Conservation (phyloP, 2,797 vertebrate species). For the Microctenopoma steveboyesi region DNA sequence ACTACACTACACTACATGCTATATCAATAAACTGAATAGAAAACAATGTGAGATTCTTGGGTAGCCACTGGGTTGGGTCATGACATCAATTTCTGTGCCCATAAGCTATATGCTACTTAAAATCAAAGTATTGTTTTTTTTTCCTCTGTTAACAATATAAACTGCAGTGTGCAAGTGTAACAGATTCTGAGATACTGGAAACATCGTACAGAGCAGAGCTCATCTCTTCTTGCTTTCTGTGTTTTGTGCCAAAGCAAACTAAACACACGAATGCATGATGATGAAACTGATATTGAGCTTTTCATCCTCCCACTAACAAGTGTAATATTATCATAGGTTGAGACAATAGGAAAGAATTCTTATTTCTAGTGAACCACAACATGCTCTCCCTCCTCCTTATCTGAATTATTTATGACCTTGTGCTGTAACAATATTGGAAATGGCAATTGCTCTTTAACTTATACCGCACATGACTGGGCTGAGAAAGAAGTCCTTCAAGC, state of each 20-base stretch:
- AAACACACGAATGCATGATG: not conserved
- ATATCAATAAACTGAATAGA: too few relatives aligned
- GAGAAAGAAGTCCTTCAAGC: conserved; percentile 45
- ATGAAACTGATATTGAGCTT: conserved; percentile 28
- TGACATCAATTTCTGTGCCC: not conserved
- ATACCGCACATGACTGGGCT: conserved; percentile 50
- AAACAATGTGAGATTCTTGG: not conserved
- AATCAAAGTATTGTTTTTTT: not conserved
- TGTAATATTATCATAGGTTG: not conserved
- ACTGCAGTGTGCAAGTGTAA: not conserved
- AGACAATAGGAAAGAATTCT: conserved; percentile 41
- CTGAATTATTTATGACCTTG: conserved; percentile 77
- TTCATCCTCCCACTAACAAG: conserved; percentile 18
- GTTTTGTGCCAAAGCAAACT: conserved; percentile 6
- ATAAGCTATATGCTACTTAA: not conserved
- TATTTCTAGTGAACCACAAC: conserved; percentile 37
- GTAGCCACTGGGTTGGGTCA: not conserved
- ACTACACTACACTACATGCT: too few relatives aligned
- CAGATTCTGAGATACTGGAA: not conserved
- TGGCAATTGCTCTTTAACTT: conserved; percentile 72
- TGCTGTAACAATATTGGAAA: conserved; percentile 70
- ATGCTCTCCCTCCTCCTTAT: conserved; percentile 38
- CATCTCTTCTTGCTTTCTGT: not conserved
- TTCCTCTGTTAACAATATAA: not conserved
- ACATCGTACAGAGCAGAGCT: not conserved